A percentile compares a stretch with the other conserved stretches of the same genome.
These are phyloP conservation scores for Phocoena sinus DNA, from an alignment of 2,113 vertebrate genomes.

Conservation along the genomic window DNA sequence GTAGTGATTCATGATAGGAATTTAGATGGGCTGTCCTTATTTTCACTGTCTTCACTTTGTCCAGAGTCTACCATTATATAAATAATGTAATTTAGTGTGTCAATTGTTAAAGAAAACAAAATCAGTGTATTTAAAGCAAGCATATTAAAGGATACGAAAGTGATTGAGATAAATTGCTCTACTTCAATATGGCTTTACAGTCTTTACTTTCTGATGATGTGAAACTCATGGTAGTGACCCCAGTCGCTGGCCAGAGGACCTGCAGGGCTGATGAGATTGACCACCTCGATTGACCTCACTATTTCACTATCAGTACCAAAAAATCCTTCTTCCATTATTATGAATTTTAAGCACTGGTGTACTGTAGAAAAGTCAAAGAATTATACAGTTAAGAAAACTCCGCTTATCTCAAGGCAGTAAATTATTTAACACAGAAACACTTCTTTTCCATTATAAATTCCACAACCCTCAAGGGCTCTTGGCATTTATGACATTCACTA, in stretches of 20 bases:
- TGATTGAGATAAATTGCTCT: not conserved
- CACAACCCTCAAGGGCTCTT: not conserved
- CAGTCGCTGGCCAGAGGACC: not conserved
- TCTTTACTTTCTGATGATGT: not conserved
- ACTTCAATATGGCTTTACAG: not conserved
- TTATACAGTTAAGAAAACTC: not conserved
- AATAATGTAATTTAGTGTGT: slow-evolving; percentile 58
- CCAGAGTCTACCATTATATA: slow-evolving; percentile 56
- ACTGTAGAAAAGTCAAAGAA: not conserved
- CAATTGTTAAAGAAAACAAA: slow-evolving; percentile 32
- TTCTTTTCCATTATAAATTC: slow-evolving; percentile 22
- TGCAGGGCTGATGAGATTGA: no score
- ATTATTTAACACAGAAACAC: not conserved
- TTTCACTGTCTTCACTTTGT: not conserved
- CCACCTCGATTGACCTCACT: not conserved
- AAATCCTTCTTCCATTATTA: not conserved
- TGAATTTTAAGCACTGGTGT: not conserved
- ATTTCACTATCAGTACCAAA: not conserved
- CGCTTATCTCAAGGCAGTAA: not conserved
- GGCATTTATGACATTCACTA: not conserved
- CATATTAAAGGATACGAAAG: not conserved
- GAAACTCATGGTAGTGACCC: not conserved
- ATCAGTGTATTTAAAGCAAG: not conserved
- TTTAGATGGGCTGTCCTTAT: slow-evolving; percentile 54
- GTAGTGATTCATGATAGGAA: slow-evolving; percentile 43